phyloP scores from a whole-genome alignment of 2,797 vertebrate species.

The Acropternis orthonyx region DNA sequence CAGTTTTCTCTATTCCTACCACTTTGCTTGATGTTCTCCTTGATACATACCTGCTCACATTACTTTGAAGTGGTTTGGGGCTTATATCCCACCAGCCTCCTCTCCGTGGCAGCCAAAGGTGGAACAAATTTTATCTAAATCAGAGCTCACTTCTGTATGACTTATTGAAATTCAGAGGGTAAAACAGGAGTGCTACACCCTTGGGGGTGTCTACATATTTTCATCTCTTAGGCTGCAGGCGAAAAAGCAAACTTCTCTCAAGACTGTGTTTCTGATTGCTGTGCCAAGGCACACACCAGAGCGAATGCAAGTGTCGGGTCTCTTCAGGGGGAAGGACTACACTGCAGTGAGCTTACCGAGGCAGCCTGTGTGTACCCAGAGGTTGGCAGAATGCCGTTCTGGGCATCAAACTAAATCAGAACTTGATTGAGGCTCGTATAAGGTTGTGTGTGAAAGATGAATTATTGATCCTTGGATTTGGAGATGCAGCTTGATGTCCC shows the following conservation, averaged over 20 bases:
- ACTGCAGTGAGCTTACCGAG: not conserved
- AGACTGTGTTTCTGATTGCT: not conserved
- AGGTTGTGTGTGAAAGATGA: not conserved
- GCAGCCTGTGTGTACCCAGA: not conserved
- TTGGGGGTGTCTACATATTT: not conserved
- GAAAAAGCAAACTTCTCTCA: not conserved
- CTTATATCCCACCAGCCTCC: not conserved
- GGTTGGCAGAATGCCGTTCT: not conserved
- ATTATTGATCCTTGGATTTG: not conserved
- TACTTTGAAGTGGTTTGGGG: not conserved
- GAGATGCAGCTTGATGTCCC: not conserved
- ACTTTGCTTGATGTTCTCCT: not conserved
- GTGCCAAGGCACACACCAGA: not conserved
- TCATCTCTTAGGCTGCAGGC: not conserved
- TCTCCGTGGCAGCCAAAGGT: not conserved
- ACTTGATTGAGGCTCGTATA: not conserved
- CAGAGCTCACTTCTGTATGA: not conserved
- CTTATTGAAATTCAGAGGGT: not conserved
- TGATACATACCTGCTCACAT: not conserved
- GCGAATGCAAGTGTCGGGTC: rapidly evolving
- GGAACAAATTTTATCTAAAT: not conserved
- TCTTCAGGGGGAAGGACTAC: not conserved
- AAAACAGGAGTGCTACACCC: not conserved
- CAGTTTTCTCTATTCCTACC: not conserved
- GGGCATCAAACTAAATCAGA: not conserved